These are phyloP conservation scores for Stenodema calcarata DNA, from an alignment of 2,888 invertebrate species.

Conservation along the genomic window DNA sequence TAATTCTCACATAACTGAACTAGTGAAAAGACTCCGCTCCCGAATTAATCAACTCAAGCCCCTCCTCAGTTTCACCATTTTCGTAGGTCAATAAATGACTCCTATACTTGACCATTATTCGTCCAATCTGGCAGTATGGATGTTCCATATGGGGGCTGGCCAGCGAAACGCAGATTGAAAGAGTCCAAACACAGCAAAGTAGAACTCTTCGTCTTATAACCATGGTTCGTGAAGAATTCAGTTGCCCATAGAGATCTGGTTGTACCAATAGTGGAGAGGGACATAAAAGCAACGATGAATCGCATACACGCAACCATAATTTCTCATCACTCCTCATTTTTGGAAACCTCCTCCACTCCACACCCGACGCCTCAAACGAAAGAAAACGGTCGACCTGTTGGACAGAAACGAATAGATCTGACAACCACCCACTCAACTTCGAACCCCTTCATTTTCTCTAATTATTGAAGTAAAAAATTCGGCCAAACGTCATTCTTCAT, in stretches of 20 bases:
- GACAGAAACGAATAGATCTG: too few species aligned
- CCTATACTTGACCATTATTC: background rate
- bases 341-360: background rate
- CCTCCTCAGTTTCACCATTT: background rate
- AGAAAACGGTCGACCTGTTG: background rate
- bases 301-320: too few species aligned
- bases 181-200: background rate
- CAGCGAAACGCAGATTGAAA: background rate
- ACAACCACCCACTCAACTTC: too few species aligned
- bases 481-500: too few species aligned
- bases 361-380: background rate
- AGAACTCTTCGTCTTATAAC: background rate
- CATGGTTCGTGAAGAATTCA: background rate
- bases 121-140: background rate
- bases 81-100: background rate
- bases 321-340: background rate
- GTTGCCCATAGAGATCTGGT: background rate
- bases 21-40: background rate
- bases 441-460: too few species aligned
- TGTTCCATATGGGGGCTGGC: background rate
- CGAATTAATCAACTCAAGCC: background rate
- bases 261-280: background rate
- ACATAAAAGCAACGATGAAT: too few species aligned
- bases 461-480: too few species aligned
- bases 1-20: too few species aligned